Evolutionary conservation across 2,113 vertebrate genomes (phyloP), one percentile per base, ranked within the genome.

Genomic region (Ciconia boyciana): DNA sequence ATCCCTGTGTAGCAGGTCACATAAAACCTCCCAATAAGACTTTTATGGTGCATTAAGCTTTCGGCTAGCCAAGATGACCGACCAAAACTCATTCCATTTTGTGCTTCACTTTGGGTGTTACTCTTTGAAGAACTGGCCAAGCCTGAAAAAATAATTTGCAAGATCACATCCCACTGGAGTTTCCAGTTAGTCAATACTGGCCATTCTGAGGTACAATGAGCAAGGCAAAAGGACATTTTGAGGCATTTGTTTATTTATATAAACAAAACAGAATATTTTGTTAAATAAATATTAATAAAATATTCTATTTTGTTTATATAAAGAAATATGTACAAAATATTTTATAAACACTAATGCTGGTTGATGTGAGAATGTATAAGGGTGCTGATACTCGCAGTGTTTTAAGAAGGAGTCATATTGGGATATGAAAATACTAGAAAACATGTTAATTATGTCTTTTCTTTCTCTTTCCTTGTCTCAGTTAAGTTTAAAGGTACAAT

Each of bases 71-170:
- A 66, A 57, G 64, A 44, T 65, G 80, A 93, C 64, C 72, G 93
- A 92, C 51, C 90, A 92, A 60, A 94, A 83, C 68, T 81, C 62
- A 49, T 32, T 72, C 36, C 26, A 48, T 75, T 62, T 51, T 61
- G 13, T 36, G 28, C 60, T 83, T 81, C 64, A 16, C 10, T 16
- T n/a, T 70, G 80, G 24, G 14, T 71, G 43, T 60, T 52, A 89
- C 72, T 77, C 79, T 82, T 92, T 83, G 32, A 89, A 95, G 83
- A 94, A 87, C 83, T 78, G 76, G 44, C 36, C 88, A 74, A 81
- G 83, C 83, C 90, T 93, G 94, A 92, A 93, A 91, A 87, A 80
- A 24, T 48, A 64, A 83, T 83, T 94, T 83, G 64, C 72, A 83
- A 81, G 51, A 92, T 82, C 69, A 66, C 21, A 90, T 90, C 55